phyloP scores from a whole-genome alignment of 2,113 vertebrate genomes.

The Rhadina sibilatrix region DNA sequence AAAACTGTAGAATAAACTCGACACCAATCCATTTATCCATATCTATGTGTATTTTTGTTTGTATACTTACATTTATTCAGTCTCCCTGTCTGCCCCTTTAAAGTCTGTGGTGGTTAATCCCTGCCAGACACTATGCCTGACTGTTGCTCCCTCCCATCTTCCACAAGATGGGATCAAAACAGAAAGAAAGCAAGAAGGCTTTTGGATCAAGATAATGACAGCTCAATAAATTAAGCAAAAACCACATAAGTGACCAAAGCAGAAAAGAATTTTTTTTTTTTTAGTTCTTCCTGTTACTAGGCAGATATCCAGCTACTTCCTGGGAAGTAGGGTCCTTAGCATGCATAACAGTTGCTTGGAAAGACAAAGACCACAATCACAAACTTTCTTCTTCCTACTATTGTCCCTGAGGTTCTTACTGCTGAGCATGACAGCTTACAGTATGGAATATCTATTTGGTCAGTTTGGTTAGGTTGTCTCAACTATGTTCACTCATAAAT shows the following conservation, averaged over 20 bases:
- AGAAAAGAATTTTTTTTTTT: neutral
- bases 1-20: neutral
- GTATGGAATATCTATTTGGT: neutral
- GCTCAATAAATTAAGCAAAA: neutral
- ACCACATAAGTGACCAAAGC: neutral
- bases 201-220: neutral
- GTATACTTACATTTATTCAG: neutral
- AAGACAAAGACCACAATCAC: neutral
- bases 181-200: neutral
- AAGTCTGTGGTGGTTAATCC: neutral
- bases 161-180: neutral
- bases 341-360: neutral
- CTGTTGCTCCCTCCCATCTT: neutral
- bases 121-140: fast-evolving
- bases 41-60: neutral
- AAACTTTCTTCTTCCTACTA: neutral
- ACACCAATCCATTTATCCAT: neutral
- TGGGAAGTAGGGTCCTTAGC: neutral
- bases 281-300: neutral
- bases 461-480: neutral
- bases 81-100: neutral
- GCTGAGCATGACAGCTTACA: neutral
- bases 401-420: neutral
- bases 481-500: neutral
- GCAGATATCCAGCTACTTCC: neutral